These are phyloP conservation scores for Hedychridium roseum DNA, from an alignment of 2,888 invertebrate genomes.

Conservation along the genomic window DNA sequence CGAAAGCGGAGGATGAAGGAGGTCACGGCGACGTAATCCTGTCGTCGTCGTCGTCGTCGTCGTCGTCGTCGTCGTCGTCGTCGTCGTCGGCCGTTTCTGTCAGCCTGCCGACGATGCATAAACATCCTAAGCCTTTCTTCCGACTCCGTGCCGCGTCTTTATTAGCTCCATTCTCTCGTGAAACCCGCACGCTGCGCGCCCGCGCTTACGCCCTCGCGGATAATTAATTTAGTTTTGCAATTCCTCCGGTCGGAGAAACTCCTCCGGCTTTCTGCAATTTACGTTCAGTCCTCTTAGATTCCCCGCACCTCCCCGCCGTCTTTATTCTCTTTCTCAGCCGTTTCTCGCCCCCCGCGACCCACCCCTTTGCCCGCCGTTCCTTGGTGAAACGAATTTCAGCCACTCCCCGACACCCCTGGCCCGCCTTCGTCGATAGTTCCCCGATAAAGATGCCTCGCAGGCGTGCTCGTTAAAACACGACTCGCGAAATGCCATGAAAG, in stretches of 20 bases:
- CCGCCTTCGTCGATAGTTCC: no score
- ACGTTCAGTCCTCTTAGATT: conserved; percentile 21
- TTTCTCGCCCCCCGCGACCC: background rate
- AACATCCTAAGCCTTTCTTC: conserved; percentile 30
- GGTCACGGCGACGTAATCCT: conserved; percentile 7
- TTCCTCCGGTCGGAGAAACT: conserved; percentile 46
- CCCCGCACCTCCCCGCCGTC: background rate
- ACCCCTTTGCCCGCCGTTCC: conserved; percentile 5
- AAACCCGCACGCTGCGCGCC: conserved; percentile 29
- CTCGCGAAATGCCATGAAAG: no score
- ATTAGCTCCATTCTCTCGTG: conserved; percentile 23
- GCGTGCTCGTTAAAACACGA: no score
- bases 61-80: conserved; percentile 11
- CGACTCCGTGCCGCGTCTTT: conserved; percentile 10
- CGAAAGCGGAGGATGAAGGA: conserved; percentile 16
- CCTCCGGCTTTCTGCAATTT: conserved; percentile 38
- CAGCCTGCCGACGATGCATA: conserved; percentile 25
- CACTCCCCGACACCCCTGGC: no score
- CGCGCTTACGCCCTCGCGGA: conserved; percentile 35
- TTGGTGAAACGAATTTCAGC: conserved; percentile 10
- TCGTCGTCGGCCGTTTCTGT: conserved; percentile 10
- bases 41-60: conserved; percentile 6
- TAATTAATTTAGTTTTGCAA: conserved; percentile 59
- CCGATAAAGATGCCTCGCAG: no score
- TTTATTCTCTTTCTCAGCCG: background rate